These are phyloP conservation scores for Eilema caniola DNA, from an alignment of 2,888 invertebrate genomes.

Conservation along the genomic window DNA sequence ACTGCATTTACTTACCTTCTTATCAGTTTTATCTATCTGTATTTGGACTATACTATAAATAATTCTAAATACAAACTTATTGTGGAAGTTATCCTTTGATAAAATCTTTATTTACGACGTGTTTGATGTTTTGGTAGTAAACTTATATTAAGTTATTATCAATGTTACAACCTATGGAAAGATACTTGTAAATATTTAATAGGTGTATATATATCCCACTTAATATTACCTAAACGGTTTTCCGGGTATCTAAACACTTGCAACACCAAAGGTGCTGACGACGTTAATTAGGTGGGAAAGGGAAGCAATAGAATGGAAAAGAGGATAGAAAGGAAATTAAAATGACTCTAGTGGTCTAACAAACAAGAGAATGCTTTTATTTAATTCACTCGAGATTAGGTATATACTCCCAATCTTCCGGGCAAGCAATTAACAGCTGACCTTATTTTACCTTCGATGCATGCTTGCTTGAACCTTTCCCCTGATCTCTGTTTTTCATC, in stretches of 20 bases:
- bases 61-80: not conserved
- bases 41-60: not conserved
- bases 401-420: no score
- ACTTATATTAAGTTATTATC: conserved; percentile 4
- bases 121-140: not conserved
- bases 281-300: no score
- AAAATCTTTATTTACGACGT: not conserved
- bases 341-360: not conserved
- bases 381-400: no score
- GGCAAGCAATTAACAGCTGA: no score
- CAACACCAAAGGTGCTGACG: no score
- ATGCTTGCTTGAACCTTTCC: no score
- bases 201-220: no score
- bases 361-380: not conserved
- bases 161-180: not conserved
- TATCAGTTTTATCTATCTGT: not conserved
- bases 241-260: no score
- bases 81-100: conserved; percentile 4
- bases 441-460: no score
- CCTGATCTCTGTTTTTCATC: no score
- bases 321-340: not conserved
- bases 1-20: not conserved
- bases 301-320: not conserved
- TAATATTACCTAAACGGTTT: no score
- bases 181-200: not conserved